Evolutionary conservation across 1,140 invertebrate genomes (phyloP).

Genomic region (Bombus confusus): DNA sequence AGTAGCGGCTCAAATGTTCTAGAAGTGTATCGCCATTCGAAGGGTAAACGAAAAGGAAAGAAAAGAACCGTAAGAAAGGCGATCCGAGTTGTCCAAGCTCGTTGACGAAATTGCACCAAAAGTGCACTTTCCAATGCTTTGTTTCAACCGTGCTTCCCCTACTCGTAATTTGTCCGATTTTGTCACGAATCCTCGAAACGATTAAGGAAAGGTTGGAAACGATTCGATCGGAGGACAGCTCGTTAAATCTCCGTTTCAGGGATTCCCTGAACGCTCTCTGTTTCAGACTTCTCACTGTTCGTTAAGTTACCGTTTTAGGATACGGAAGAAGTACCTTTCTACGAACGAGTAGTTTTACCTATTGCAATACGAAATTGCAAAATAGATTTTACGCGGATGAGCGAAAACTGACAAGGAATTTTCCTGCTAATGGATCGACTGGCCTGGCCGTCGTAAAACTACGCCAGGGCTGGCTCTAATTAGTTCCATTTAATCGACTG

Average conservation of each 20-base stretch:
- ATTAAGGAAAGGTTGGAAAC: background rate
- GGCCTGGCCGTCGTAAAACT: background rate
- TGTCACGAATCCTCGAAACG: background rate
- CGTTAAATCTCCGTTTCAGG: background rate
- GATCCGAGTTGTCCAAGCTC: background rate
- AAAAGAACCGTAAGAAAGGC: too few relatives aligned
- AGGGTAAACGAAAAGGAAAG: background rate
- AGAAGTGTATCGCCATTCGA: too few relatives aligned
- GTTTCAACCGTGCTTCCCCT: background rate
- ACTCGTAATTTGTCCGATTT: background rate
- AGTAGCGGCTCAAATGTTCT: background rate
- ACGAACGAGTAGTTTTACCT: background rate
- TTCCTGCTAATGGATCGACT: background rate
- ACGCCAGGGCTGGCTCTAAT: slow-evolving; percentile 10
- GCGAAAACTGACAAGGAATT: background rate
- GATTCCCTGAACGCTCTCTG: background rate
- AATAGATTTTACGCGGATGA: background rate
- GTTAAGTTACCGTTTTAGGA: background rate
- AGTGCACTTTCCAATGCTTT: background rate
- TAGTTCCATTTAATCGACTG: slow-evolving; percentile 24
- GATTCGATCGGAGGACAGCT: background rate
- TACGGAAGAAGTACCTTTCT: too few relatives aligned
- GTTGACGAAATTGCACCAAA: background rate
- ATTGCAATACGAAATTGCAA: background rate
- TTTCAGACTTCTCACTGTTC: background rate